Evolutionary conservation across 2,888 invertebrate genomes (phyloP), one percentile per base, ranked within the genome.

Genomic region (Bembecia ichneumoniformis): DNA sequence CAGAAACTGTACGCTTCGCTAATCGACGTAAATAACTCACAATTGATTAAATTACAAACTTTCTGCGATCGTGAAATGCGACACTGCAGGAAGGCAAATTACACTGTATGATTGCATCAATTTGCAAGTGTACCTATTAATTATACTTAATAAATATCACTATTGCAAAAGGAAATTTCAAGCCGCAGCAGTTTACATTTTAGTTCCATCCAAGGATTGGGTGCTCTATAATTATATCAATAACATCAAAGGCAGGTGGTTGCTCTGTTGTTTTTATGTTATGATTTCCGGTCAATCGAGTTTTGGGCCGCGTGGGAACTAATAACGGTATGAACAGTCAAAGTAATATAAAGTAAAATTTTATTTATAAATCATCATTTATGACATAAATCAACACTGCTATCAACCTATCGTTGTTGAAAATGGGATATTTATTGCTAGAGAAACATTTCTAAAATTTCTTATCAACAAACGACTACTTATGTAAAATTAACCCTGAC

Each of bases 251-350:
- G 56, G 67, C 76, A 74, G 74, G 73, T 73, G 74, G 60, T 64
- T 61, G 62, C 58, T 67, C 71, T 65, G 49, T 43, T 60, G 57
- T 57, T 62, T 61, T 61, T 59, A 56, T 60, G 48, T 52, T 62
- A 63, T 57, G 58, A 60, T 77, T 77, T 82, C 84, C 82, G 81
- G 86, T 83, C 74, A 75, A 67, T 77, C 84, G 73, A 77, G 83
- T 86, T 82, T 77, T 64, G 69, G 76, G 70, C 54, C 62, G 65
- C 81, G 82, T 86, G 83, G 72, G 83, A 84, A 82, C 73, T 77
- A 77, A 28, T 28, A 28, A 78, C 78, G 74, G 79, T 70, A 43
- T n/a, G 40, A 14, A 40, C 43, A 49, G 51, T 53, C 49, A 49
- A 51, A 28, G 28, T 9, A 2, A 28, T 28, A 28, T 28, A 9